phyloP scores from a whole-genome alignment of 2,113 vertebrate genomes.

The Chitala chitala region DNA sequence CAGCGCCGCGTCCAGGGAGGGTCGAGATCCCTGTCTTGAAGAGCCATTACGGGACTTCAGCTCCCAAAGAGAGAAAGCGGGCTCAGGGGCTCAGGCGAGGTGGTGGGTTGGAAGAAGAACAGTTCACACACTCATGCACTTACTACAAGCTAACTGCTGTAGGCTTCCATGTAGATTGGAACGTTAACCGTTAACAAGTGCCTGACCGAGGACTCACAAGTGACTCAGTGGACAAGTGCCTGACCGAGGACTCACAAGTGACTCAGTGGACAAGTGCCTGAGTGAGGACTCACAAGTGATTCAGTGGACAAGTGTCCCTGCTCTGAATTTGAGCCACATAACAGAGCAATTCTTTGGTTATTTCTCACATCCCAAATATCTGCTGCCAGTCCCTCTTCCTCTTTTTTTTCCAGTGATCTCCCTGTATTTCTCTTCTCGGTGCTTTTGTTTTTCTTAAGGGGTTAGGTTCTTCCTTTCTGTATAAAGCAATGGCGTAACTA shows the following conservation, averaged over 20 bases:
- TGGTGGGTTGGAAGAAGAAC: background rate
- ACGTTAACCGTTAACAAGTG: slow-evolving; percentile 2
- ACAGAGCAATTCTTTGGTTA: background rate
- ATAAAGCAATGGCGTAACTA: too few relatives aligned
- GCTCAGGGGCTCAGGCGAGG: background rate
- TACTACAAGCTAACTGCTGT: too few relatives aligned
- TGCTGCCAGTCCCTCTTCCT: background rate
- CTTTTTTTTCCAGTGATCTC: background rate
- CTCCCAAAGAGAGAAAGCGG: background rate
- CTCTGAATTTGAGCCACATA: slow-evolving; percentile 14
- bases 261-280: background rate
- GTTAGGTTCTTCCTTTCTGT: too few relatives aligned
- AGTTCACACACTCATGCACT: background rate
- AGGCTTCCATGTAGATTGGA: background rate
- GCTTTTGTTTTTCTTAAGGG: background rate
- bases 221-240: slow-evolving; percentile 2
- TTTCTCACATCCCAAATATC: slow-evolving; percentile 2
- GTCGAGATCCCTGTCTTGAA: background rate
- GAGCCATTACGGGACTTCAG: background rate
- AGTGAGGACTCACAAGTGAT: background rate
- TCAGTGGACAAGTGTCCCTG: background rate
- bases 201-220: background rate
- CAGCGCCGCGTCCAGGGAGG: too few relatives aligned
- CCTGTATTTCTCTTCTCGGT: background rate
- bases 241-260: background rate